Evolutionary conservation across 2,113 vertebrate genomes (phyloP).

Genomic region (Strix uralensis): DNA sequence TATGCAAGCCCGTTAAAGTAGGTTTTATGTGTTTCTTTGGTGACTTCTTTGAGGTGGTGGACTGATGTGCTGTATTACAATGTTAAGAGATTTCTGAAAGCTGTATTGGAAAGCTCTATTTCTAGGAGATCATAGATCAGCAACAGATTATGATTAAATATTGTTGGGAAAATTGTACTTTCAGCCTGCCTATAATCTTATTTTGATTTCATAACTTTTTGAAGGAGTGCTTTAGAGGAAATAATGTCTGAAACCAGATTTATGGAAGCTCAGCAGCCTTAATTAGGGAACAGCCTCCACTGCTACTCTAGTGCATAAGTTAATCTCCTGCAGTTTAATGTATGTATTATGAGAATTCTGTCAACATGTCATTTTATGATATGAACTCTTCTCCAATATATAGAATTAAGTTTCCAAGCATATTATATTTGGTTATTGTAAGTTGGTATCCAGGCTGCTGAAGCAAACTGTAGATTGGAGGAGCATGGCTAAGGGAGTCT

Average conservation of each 20-base stretch:
- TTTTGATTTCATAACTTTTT: neutral
- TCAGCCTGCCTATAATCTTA: neutral
- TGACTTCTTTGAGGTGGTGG: neutral
- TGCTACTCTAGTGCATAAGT: neutral
- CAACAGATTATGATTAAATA: neutral
- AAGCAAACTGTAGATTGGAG: neutral
- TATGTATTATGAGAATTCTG: neutral
- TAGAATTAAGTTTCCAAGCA: neutral
- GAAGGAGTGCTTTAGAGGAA: neutral
- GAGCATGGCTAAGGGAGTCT: neutral
- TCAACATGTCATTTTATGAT: neutral
- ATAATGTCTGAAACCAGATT: neutral
- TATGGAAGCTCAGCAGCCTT: neutral
- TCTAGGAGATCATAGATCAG: neutral
- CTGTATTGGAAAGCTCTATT: neutral
- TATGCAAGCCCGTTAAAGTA: neutral
- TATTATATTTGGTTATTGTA: neutral
- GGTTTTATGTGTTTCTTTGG: neutral
- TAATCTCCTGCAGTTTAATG: neutral
- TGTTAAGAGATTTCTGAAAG: neutral
- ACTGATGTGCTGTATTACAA: neutral
- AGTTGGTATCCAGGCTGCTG: neutral
- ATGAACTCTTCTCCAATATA: neutral
- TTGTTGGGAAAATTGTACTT: neutral
- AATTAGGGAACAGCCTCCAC: neutral